Evolutionary conservation across 2,888 invertebrate genomes (phyloP).

Genomic region (Encarsia formosa): DNA sequence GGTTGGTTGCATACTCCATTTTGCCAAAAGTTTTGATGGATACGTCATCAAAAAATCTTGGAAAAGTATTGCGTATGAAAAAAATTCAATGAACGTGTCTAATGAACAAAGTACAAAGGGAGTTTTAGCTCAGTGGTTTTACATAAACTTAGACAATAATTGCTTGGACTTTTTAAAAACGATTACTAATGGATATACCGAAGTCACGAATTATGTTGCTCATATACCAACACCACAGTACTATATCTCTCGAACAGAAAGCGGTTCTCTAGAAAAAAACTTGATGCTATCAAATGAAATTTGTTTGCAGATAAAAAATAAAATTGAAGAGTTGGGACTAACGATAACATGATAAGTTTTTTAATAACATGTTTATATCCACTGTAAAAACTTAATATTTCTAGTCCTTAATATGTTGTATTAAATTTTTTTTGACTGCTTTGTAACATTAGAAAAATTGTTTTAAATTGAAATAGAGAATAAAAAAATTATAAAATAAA

Average conservation of each 20-base stretch:
- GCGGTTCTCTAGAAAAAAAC: not conserved
- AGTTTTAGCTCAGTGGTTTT: not conserved
- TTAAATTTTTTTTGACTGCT: not conserved
- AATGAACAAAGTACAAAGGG: not conserved
- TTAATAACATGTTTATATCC: not conserved
- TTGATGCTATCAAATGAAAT: not conserved
- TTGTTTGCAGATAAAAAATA: too few species aligned
- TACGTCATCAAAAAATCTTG: not conserved
- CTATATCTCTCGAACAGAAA: too few species aligned
- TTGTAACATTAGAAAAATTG: not conserved
- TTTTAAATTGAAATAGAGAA: not conserved
- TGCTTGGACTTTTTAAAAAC: not conserved
- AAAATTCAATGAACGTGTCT: not conserved
- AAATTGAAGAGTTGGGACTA: not conserved
- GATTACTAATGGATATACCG: not conserved
- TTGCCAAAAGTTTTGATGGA: not conserved
- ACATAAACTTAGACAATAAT: not conserved
- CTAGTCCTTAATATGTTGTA: not conserved
- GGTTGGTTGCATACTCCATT: not conserved
- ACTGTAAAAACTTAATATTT: not conserved
- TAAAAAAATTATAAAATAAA: too few species aligned
- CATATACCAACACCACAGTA: not conserved
- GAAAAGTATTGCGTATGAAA: not conserved
- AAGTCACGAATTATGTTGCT: not conserved
- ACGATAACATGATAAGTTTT: not conserved